Evolutionary conservation across 2,797 vertebrate genomes (phyloP).

Genomic region (Epinephelus coioides): DNA sequence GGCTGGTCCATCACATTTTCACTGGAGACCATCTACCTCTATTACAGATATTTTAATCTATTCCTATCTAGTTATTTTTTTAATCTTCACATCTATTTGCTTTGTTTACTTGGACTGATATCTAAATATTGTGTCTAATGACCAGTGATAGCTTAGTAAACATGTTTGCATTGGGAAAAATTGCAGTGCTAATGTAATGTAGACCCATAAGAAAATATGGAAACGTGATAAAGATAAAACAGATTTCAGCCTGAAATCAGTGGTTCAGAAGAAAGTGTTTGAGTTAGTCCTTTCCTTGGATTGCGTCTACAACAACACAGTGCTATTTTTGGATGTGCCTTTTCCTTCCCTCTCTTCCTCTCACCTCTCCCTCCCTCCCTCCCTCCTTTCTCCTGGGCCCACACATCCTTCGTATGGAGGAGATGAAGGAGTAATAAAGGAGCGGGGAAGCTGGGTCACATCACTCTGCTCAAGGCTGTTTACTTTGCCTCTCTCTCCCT

Average conservation of each 20-base stretch:
- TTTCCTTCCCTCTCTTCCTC: conserved; percentile 52
- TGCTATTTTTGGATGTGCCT: conserved; percentile 74
- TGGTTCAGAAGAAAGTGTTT: conserved; percentile 22
- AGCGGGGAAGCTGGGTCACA: conserved; percentile 62
- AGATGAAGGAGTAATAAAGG: conserved; percentile 54
- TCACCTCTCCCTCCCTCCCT: conserved; percentile 39
- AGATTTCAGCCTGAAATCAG: conserved; percentile 8
- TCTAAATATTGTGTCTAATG: not conserved
- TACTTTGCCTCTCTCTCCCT: conserved; percentile 35
- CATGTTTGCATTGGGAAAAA: not conserved
- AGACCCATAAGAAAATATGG: not conserved
- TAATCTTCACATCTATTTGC: not conserved
- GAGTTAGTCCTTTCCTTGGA: conserved; percentile 38
- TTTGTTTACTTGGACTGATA: not conserved
- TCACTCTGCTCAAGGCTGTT: conserved; percentile 66
- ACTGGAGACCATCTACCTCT: no score
- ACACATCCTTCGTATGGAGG: conserved; percentile 59
- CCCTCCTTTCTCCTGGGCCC: conserved; percentile 59
- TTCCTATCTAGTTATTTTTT: not conserved
- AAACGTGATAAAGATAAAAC: not conserved
- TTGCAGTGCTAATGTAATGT: not conserved
- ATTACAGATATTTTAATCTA: not conserved
- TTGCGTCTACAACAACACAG: conserved; percentile 57
- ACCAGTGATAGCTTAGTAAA: not conserved
- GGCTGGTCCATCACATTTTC: no score